phyloP scores from a whole-genome alignment of 1,140 invertebrate genomes.

The Heliconius congener region DNA sequence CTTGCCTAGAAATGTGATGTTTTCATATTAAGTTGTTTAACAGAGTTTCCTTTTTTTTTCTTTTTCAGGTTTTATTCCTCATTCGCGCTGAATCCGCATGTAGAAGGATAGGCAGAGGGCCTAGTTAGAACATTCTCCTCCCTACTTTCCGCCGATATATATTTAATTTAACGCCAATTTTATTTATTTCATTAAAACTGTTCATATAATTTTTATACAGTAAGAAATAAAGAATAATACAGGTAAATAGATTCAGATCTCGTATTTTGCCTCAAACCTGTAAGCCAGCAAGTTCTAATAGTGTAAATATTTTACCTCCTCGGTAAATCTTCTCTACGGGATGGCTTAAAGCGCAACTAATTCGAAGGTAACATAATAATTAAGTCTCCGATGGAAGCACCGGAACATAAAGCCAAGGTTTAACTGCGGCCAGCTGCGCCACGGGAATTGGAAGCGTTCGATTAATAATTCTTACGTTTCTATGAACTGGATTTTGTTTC shows the following conservation, averaged over 20 bases:
- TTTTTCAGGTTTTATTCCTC: too few relatives aligned
- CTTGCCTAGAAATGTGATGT: too few relatives aligned
- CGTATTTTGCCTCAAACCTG: neutral
- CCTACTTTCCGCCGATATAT: too few relatives aligned
- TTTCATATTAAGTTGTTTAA: too few relatives aligned
- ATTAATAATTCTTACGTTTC: constrained; percentile 34
- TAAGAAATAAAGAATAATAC: too few relatives aligned
- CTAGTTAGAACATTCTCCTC: too few relatives aligned
- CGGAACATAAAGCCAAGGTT: constrained; percentile 63
- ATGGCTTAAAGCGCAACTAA: constrained; percentile 35
- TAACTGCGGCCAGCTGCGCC: constrained; percentile 63
- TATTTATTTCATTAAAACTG: too few relatives aligned
- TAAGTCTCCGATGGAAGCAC: constrained; percentile 49
- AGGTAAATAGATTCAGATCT: neutral
- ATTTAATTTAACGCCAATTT: too few relatives aligned
- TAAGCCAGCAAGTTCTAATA: constrained; percentile 6
- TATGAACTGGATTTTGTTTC: constrained; percentile 15
- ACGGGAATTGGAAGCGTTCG: constrained; percentile 56
- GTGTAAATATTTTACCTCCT: constrained; percentile 7
- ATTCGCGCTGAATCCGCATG: too few relatives aligned
- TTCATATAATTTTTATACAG: too few relatives aligned
- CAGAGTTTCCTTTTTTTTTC: too few relatives aligned
- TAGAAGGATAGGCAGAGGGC: too few relatives aligned
- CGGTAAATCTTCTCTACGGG: constrained; percentile 12
- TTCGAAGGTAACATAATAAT: constrained; percentile 63